These are phyloP conservation scores for Watsonalla binaria DNA, from an alignment of 2,888 invertebrate genomes.

Conservation along the genomic window DNA sequence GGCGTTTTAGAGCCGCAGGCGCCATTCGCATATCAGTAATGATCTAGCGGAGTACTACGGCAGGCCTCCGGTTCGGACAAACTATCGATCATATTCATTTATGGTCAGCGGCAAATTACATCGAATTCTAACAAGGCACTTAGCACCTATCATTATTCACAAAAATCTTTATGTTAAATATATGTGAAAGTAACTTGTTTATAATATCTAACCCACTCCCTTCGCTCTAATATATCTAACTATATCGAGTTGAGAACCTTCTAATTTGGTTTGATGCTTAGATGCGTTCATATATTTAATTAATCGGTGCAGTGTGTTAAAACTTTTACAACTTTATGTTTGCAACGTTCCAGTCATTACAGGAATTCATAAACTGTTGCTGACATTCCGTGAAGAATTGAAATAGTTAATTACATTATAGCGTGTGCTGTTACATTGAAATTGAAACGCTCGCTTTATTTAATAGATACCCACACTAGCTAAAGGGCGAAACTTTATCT, in stretches of 20 bases:
- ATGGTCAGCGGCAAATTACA: constrained; percentile 43
- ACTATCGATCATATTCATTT: constrained; percentile 65
- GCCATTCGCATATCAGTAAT: constrained; percentile 70
- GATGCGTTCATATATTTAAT: too few species aligned
- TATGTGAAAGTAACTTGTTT: too few species aligned
- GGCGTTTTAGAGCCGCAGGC: constrained; percentile 69
- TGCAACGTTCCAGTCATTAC: constrained; percentile 19
- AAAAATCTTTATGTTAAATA: too few species aligned
- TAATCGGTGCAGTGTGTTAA: neutral
- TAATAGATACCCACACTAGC: neutral
- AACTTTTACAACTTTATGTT: neutral
- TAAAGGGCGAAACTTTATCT: neutral
- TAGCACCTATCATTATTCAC: neutral
- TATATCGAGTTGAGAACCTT: too few species aligned
- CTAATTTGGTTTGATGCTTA: too few species aligned
- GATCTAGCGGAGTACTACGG: constrained; percentile 56
- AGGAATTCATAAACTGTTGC: constrained; percentile 31
- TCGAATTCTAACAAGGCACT: constrained; percentile 13
- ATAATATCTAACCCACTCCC: too few species aligned
- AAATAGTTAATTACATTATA: constrained; percentile 49
- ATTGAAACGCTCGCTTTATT: neutral
- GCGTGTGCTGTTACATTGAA: constrained; percentile 45
- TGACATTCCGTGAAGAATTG: constrained; percentile 32
- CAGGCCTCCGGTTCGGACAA: constrained; percentile 42
- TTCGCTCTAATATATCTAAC: too few species aligned